A percentile compares a stretch with the other conserved stretches of the same genome.
These are phyloP conservation scores for Sinocyclocheilus maitianheensis DNA, from an alignment of 2,113 vertebrate genomes.

Conservation along the genomic window DNA sequence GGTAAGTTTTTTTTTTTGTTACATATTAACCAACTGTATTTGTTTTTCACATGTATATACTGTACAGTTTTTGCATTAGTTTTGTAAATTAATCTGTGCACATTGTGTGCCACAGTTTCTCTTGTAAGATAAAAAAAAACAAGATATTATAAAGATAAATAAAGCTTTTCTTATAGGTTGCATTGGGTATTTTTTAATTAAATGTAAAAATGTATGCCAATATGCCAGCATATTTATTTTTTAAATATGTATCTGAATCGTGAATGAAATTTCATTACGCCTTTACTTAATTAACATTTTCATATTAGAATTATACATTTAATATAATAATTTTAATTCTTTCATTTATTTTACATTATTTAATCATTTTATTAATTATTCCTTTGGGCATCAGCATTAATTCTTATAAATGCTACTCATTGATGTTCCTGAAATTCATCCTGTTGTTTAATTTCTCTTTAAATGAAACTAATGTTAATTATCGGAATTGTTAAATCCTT, in stretches of 20 bases:
- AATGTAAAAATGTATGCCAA: background rate
- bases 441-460: background rate
- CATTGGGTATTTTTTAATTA: background rate
- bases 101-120: conserved; percentile 9
- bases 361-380: too few species aligned
- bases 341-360: too few species aligned
- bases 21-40: conserved; percentile 4
- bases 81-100: conserved; percentile 27
- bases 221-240: background rate
- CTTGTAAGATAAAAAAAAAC: background rate
- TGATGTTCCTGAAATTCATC: background rate
- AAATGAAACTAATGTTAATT: background rate
- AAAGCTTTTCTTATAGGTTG: conserved; percentile 28
- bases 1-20: conserved; percentile 7
- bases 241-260: background rate
- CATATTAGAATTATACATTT: background rate
- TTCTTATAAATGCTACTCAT: background rate
- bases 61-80: conserved; percentile 57
- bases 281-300: background rate
- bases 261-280: background rate
- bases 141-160: conserved; percentile 8
- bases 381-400: too few species aligned
- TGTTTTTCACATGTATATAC: conserved; percentile 47
- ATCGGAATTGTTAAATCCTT: background rate
- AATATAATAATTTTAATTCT: too few species aligned